Conservation (phyloP, 2,113 vertebrate species). For the Alethe diademata region DNA sequence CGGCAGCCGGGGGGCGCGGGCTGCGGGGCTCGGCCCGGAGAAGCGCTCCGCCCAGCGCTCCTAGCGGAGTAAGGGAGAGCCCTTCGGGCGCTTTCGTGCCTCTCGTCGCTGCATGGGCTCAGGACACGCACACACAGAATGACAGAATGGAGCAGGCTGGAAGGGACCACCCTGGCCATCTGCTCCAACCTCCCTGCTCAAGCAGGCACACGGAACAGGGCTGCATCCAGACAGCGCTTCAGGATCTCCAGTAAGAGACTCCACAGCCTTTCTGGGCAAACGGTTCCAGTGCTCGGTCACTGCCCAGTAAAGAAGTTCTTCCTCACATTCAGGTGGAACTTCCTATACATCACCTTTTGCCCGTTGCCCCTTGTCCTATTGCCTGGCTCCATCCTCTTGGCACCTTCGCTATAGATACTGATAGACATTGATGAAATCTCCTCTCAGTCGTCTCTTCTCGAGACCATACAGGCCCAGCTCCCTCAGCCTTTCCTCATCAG, state of each 20-base stretch:
- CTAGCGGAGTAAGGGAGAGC: rapidly evolving
- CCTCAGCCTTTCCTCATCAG: background rate
- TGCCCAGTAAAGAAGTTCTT: background rate
- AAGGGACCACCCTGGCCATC: background rate
- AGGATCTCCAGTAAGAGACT: background rate
- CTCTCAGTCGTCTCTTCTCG: background rate
- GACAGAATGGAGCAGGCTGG: too few relatives aligned
- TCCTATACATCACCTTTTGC: background rate
- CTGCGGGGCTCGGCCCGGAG: rapidly evolving
- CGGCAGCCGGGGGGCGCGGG: rapidly evolving
- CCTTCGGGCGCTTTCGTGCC: rapidly evolving
- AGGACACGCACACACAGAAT: rapidly evolving
- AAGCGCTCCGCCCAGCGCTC: too few relatives aligned
- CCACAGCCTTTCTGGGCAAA: too few relatives aligned
- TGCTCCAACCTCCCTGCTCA: background rate
- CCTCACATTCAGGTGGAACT: background rate
- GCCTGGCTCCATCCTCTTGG: background rate
- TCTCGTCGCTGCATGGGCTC: too few relatives aligned
- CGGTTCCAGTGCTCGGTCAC: too few relatives aligned
- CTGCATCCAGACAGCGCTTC: too few relatives aligned
- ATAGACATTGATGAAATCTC: background rate
- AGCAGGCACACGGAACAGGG: too few relatives aligned
- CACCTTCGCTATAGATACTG: too few relatives aligned
- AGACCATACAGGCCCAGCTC: background rate
- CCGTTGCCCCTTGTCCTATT: background rate